A percentile compares a stretch with the other conserved stretches of the same genome.
Conservation (phyloP, 2,888 invertebrate genomes). For the Heliconius sara region DNA sequence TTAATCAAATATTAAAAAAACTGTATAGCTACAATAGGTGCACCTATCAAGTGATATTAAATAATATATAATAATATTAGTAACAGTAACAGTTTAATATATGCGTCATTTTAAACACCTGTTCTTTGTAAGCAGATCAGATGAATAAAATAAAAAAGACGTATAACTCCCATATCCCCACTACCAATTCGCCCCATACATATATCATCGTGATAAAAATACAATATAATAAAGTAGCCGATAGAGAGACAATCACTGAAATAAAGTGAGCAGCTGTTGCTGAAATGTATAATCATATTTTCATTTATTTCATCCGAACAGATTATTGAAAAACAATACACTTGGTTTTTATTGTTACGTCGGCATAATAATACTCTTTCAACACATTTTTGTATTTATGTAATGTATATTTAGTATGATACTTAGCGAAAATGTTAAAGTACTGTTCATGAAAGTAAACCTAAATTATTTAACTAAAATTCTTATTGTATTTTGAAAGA, state of each 20-base stretch:
- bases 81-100: too few species aligned
- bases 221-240: constrained; percentile 15
- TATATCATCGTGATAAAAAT: constrained; percentile 14
- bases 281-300: constrained; percentile 22
- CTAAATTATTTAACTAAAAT: too few species aligned
- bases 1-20: too few species aligned
- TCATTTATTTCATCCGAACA: constrained; percentile 5
- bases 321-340: constrained; percentile 24
- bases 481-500: too few species aligned
- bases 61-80: too few species aligned
- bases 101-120: too few species aligned
- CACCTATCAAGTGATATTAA: too few species aligned
- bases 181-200: neutral
- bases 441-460: neutral
- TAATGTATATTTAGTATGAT: neutral
- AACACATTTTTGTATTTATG: constrained; percentile 10
- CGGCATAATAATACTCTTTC: neutral
- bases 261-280: constrained; percentile 24
- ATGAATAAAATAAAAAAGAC: neutral
- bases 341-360: constrained; percentile 23
- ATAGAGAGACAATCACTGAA: constrained; percentile 21
- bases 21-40: too few species aligned
- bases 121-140: neutral
- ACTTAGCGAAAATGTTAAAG: neutral
- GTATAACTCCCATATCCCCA: neutral